Evolutionary conservation across 92 coral and sea anemone genomes (phyloP).

Genomic region (Epizoanthus fatuus): DNA sequence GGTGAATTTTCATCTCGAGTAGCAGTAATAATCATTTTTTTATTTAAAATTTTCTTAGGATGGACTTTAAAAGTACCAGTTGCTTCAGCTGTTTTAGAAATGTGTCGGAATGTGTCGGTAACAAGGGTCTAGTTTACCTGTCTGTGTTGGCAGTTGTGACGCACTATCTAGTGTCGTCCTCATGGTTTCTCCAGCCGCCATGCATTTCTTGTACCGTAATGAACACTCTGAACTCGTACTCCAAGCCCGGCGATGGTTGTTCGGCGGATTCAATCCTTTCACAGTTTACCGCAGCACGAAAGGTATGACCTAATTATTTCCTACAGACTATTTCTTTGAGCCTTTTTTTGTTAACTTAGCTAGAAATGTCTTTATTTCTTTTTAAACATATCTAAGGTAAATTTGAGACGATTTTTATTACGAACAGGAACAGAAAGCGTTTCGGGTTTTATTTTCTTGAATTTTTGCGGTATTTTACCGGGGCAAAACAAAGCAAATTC

Average conservation of each 20-base stretch:
- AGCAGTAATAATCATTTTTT: neutral
- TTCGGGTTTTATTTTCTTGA: too few species aligned
- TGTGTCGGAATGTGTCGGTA: neutral
- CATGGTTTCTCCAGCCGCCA: slow-evolving; percentile 67
- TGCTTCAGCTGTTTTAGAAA: neutral
- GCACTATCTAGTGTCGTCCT: slow-evolving; percentile 4
- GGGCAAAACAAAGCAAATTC: too few species aligned
- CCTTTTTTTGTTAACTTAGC: neutral
- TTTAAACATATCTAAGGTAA: neutral
- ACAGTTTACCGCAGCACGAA: slow-evolving; percentile 52
- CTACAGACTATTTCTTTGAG: too few species aligned
- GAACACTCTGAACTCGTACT: slow-evolving; percentile 52
- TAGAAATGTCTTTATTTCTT: slow-evolving; percentile 1
- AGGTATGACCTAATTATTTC: slow-evolving; percentile 58
- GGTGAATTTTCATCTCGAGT: neutral
- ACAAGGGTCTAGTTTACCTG: slow-evolving; percentile 8
- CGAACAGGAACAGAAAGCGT: too few species aligned
- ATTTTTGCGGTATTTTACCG: too few species aligned
- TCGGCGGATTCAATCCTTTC: slow-evolving; percentile 39
- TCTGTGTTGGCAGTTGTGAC: neutral
- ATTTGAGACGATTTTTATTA: neutral
- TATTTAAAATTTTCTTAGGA: neutral
- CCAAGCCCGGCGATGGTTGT: slow-evolving; percentile 63
- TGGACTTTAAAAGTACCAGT: neutral
- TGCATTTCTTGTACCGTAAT: slow-evolving; percentile 85